These are phyloP conservation scores for Limonius californicus DNA, from an alignment of 1,140 invertebrate genomes.

Conservation along the genomic window DNA sequence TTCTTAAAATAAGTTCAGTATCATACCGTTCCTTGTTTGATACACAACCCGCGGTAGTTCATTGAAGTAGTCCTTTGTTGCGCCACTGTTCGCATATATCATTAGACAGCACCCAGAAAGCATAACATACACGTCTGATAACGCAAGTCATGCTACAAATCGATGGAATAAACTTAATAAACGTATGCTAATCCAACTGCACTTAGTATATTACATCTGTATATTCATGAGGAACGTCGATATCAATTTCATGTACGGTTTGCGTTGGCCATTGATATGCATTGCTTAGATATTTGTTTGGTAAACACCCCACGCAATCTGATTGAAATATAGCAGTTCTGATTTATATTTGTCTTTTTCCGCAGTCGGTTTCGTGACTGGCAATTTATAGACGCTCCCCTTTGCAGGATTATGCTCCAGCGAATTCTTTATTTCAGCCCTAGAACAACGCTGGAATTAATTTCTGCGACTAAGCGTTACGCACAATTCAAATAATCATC, in stretches of 20 bases:
- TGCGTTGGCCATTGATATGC: conserved; percentile 23
- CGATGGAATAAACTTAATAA: conserved; percentile 18
- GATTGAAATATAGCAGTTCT: conserved; percentile 16
- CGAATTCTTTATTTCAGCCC: conserved; percentile 20
- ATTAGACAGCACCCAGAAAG: too few species aligned
- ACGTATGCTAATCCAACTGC: conserved; percentile 23
- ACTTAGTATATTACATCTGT: conserved; percentile 26
- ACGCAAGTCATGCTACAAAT: conserved; percentile 10
- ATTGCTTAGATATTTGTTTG: conserved; percentile 24
- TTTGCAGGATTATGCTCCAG: conserved; percentile 13
- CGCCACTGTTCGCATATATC: too few species aligned
- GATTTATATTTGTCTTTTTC: conserved; percentile 19
- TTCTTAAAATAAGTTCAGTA: too few species aligned
- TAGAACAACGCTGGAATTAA: conserved; percentile 17
- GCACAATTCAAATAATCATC: conserved; percentile 19
- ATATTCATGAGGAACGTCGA: conserved; percentile 26
- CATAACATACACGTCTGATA: neutral
- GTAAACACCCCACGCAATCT: conserved; percentile 16
- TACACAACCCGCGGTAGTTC: too few species aligned
- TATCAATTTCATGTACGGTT: conserved; percentile 28
- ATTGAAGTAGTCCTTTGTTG: too few species aligned
- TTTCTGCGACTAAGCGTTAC: conserved; percentile 21
- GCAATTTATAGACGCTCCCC: conserved; percentile 19
- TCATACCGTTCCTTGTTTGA: too few species aligned
- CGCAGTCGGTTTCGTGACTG: conserved; percentile 22